A percentile compares a stretch with the other conserved stretches of the same genome.
phyloP scores from a whole-genome alignment of 2,113 vertebrate species.

The Plecotus auritus region DNA sequence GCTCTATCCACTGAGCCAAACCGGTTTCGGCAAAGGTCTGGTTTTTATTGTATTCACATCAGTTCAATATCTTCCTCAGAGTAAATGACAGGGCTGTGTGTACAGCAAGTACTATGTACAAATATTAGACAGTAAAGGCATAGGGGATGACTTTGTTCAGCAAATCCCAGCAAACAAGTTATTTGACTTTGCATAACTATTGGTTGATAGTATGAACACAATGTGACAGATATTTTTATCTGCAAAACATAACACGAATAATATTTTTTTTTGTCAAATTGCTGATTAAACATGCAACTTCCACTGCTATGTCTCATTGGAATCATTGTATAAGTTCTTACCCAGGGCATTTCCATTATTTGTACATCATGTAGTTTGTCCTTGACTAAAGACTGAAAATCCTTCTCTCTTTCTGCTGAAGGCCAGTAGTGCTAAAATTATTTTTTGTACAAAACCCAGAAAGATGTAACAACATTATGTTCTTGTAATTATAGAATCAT shows the following conservation, averaged over 20 bases:
- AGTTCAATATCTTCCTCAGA: background rate
- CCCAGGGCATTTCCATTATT: background rate
- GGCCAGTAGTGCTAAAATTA: background rate
- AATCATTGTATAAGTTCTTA: background rate
- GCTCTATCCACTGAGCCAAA: no score
- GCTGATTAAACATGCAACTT: background rate
- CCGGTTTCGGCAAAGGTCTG: no score
- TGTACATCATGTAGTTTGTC: background rate
- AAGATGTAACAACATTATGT: background rate
- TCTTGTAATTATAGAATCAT: background rate
- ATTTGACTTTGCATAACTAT: background rate
- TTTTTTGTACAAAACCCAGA: background rate
- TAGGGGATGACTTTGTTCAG: background rate
- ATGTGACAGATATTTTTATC: background rate
- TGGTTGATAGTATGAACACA: background rate
- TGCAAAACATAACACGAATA: background rate
- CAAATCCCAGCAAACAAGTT: background rate
- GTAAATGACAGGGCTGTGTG: background rate
- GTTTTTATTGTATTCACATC: background rate
- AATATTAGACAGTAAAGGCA: background rate
- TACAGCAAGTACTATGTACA: background rate
- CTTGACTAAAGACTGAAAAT: background rate
- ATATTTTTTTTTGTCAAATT: background rate
- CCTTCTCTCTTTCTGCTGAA: background rate
- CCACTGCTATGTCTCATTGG: background rate